Evolutionary conservation across 92 coral and sea anemone species (phyloP).

Genomic region (Epizoanthus illoricatus): DNA sequence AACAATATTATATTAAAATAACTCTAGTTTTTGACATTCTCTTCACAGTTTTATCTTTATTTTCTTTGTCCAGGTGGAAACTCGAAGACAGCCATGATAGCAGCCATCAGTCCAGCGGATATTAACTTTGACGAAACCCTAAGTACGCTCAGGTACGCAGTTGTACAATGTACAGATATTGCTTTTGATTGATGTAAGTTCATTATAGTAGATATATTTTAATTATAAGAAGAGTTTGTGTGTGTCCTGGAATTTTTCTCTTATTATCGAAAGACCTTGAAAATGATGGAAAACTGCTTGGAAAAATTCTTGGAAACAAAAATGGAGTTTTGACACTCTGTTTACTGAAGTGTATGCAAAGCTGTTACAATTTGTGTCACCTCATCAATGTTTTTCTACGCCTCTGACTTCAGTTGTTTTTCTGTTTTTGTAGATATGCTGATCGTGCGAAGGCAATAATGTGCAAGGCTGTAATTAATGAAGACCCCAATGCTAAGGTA

Average conservation of each 20-base stretch:
- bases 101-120: slow-evolving; percentile 98
- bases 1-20: not conserved
- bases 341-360: too few relatives aligned
- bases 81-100: slow-evolving; percentile 98
- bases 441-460: slow-evolving; percentile 96
- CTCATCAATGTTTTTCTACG: not conserved
- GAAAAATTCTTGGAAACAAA: too few relatives aligned
- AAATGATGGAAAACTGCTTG: too few relatives aligned
- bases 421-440: slow-evolving; percentile 71
- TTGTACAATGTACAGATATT: not conserved
- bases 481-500: slow-evolving; percentile 99
- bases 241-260: too few relatives aligned
- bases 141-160: slow-evolving; percentile 83
- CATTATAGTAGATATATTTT: not conserved
- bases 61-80: slow-evolving; percentile 73
- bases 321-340: too few relatives aligned
- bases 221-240: not conserved
- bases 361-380: not conserved
- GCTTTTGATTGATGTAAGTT: not conserved
- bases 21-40: not conserved
- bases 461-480: slow-evolving; percentile 93
- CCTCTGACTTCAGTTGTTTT: not conserved
- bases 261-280: too few relatives aligned
- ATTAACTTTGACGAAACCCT: slow-evolving; percentile 97
- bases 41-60: not conserved